Base-by-base conservation (phyloP, 2,888 invertebrate species). In the Globia sparganii region DNA sequence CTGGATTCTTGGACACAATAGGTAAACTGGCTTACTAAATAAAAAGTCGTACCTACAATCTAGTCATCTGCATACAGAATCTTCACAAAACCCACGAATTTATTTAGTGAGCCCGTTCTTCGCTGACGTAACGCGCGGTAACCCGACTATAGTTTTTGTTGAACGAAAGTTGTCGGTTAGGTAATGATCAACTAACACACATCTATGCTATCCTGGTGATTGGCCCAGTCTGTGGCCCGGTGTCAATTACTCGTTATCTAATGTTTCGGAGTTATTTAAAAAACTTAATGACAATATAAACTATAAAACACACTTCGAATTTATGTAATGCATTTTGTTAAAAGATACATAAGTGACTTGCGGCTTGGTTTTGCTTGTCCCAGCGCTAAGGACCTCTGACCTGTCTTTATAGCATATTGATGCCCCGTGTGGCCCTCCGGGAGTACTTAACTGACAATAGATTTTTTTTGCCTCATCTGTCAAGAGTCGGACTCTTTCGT, bases 81-180 rank as follows among this genome's bases (percentile, higher is more conserved):
- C 70, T 37, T n/a, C 34, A 34, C 21, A 58, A 73, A 71, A 15
- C 46, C 40, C 25, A 25, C 13, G 13, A 28, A 71, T 31, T 70
- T 37, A 70, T 73, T 65, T n/a, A 37, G 40, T 43, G 46, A 75
- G 56, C 59, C 75, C 49, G 72, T 31, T n/a, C 61, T 18, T 25
- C 2, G 18, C 15, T 81, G 71, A 87, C 84, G 78, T 67, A 87
- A 86, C 71, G 4, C 8, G 59, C 62, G 43, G 78, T 69, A 83
- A 80, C 73, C 37, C 37, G 75, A 61, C 61, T 11, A 37, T 25
- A 59, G 85, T 69, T 73, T 81, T 72, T 62, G 58, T 59, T 59
- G 75, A 69, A 77, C 72, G 88, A 86, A 87, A 87, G 86, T 83
- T 59, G 78, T 76, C 65, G 40, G 81, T 86, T 86, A 86, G 69